Percentiles rank a stretch among this genome's conserved stretches.
phyloP scores from a whole-genome alignment of 2,113 vertebrate genomes.

The Alouatta palliata region DNA sequence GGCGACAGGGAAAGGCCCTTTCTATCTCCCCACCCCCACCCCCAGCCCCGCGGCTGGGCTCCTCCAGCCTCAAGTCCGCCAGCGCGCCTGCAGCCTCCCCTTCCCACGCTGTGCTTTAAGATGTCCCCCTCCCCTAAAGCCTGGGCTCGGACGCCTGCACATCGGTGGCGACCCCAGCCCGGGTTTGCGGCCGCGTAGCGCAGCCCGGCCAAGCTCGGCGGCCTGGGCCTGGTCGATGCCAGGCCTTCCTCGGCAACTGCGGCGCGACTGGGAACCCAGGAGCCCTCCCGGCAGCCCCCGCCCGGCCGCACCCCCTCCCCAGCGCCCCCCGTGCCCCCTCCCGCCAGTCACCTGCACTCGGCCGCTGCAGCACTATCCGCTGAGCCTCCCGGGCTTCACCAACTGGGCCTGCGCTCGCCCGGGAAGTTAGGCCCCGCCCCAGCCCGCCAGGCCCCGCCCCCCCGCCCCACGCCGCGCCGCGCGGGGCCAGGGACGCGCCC shows the following conservation, averaged over 20 bases:
- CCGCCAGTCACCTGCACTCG: slow-evolving; percentile 19
- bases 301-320: background rate
- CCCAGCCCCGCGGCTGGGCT: background rate
- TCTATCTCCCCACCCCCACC: background rate
- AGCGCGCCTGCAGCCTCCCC: background rate
- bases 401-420: accelerated
- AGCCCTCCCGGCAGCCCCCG: background rate
- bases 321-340: background rate
- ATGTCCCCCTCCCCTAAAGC: background rate
- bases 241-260: background rate
- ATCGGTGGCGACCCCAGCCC: background rate
- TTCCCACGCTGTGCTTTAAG: background rate
- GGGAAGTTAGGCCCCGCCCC: background rate
- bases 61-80: background rate
- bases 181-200: background rate
- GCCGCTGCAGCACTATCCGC: background rate
- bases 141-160: background rate
- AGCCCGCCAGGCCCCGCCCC: background rate
- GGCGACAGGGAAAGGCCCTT: background rate
- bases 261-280: background rate
- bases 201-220: background rate
- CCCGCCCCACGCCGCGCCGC: background rate
- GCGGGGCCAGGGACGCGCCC: background rate
- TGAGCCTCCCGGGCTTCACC: background rate
- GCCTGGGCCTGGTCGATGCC: background rate